Evolutionary conservation across 2,888 invertebrate species (phyloP), one percentile per base, ranked within the genome.

Genomic region (Tridacna gigas): DNA sequence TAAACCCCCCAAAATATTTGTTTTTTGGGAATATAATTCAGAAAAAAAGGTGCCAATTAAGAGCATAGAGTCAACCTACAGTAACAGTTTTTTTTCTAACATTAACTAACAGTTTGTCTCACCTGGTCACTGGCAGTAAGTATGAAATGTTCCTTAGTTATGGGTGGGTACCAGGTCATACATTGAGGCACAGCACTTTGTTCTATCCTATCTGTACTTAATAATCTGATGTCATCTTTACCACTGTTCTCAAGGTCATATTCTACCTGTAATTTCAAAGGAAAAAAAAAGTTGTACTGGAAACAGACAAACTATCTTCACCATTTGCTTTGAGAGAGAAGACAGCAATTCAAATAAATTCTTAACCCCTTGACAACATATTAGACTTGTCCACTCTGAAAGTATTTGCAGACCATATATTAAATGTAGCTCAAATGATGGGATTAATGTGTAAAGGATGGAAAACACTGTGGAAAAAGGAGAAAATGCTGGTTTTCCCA

Each of bases 181-280:
- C 95, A 94, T 28, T 96, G 93, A 0, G 97, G 97, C 7, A 96
- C 91, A 0, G 96, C 96, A 28, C 95, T 95, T 93, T 96, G 96
- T 82, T 97, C 97, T 63, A 97, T 95, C 74, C 96, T 94, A 83
- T 96, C 96, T 79, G 96, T 92, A 65, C 96, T 95, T 26, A 93
- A 84, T 37, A 95, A 91, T 12, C 94, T 94, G 22, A 95, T 84
- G 80, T 93, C 89, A 86, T 95, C 94, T 79, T 91, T 91, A 22
- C 79, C 80, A 81, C 92, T 92, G 73, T 90, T 91, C 77, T 91
- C 91, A 60, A 95, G 91, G 84, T 95, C 94, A 90, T 94, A 95
- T 88, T 95, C 95, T 56, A 94, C 94, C 94, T 95, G 87, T 37
- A 81, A 75, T 22, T n/a, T 5, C 2, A 56, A 56, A 56, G n/a